Evolutionary conservation across 1,140 invertebrate species (phyloP), one percentile per base, ranked within the genome.

Genomic region (Drosophila willistoni): DNA sequence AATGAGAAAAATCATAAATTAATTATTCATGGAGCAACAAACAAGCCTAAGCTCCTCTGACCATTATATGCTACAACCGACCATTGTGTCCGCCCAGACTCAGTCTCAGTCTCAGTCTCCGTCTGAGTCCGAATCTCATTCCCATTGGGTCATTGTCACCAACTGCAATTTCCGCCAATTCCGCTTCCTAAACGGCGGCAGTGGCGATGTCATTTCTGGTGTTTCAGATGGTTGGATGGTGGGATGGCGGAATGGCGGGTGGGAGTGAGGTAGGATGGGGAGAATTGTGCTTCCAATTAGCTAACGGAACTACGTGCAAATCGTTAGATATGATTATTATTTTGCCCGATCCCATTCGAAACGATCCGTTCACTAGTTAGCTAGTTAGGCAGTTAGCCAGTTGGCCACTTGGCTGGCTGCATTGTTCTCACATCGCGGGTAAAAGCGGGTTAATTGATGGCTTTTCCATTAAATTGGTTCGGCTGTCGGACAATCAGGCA

Each of bases 221-320:
- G 22, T 25, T 25, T 25, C 22, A 25, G 22, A 25, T 25, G 22
- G 22, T 4, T 25, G 3, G 22, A 25, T 25, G 22, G 22, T 10
- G 55, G 6, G 17, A 17, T 12, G 55, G 17, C 17, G 41, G 64
- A 42, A 61, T 44, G 62, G 19, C 19, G 19, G 19, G 19, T 39
- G 67, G 55, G 47, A 57, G 51, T 33, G n/a, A 59, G 39, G 10
- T 29, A 29, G 29, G 29, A 29, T 29, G 29, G 29, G 59, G 17
- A 22, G 19, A 51, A 55, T 61, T 54, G 33, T 78, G 64, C 67
- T 64, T 73, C 73, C 84, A 87, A 87, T 87, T 87, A 87, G 84
- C 84, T 87, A 87, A 87, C 84, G 84, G 84, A 87, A 87, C 84
- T 90, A 87, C 84, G 84, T 87, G 84, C 84, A 87, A 87, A 87